Percentiles rank a stretch among this genome's conserved stretches.
Evolutionary conservation across 2,888 invertebrate species (phyloP).

Genomic region (Clusia tigrina): DNA sequence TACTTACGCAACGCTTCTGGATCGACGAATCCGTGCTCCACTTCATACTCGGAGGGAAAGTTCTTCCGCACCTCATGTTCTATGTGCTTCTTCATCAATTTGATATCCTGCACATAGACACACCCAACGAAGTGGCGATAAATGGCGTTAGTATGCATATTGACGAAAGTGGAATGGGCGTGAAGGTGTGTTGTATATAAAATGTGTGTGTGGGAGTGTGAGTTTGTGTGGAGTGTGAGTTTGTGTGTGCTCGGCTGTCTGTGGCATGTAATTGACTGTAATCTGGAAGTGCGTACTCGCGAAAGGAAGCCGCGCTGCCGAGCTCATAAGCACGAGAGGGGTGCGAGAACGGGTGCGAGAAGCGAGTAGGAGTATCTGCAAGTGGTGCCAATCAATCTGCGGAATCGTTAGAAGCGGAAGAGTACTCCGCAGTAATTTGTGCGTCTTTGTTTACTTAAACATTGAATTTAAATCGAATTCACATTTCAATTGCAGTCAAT

Average conservation of each 20-base stretch:
- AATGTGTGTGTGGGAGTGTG: not conserved
- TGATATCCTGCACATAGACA: conserved; percentile 69
- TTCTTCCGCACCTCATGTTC: conserved; percentile 69
- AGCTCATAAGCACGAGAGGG: not conserved
- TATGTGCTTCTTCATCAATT: conserved; percentile 70
- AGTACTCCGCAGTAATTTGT: conserved; percentile 13
- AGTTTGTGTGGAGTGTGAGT: not conserved
- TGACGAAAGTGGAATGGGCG: conserved; percentile 12
- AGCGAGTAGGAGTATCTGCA: not conserved
- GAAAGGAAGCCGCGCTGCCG: too few species aligned
- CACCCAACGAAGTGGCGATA: too few species aligned
- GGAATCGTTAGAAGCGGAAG: conserved; percentile 20
- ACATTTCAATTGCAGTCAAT: conserved; percentile 38
- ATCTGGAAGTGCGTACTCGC: conserved; percentile 13
- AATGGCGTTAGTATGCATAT: not conserved
- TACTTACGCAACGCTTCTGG: too few species aligned
- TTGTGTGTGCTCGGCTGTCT: not conserved
- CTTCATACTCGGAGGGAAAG: conserved; percentile 53
- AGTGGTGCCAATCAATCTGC: conserved; percentile 25
- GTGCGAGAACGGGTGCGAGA: not conserved
- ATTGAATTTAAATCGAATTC: conserved; percentile 37
- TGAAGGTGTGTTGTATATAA: too few species aligned
- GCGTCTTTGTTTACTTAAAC: conserved; percentile 36
- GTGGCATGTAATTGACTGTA: conserved; percentile 32
- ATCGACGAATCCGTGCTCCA: conserved; percentile 50